phyloP scores from a whole-genome alignment of 2,113 vertebrate genomes.

The Sigmodon hispidus region DNA sequence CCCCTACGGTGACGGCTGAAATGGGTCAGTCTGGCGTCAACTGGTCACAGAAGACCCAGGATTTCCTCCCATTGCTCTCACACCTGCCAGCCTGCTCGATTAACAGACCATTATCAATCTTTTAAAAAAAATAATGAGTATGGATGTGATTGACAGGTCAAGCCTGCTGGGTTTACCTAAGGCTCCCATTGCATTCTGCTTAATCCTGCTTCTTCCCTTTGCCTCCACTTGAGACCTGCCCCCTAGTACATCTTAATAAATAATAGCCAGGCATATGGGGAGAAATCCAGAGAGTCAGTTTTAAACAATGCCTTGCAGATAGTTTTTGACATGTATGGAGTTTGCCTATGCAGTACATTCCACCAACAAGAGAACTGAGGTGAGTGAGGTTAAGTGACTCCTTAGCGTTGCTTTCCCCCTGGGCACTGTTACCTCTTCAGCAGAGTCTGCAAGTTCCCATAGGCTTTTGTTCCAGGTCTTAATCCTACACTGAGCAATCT shows the following conservation, averaged over 20 bases:
- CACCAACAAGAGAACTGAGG: constrained; percentile 52
- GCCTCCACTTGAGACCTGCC: constrained; percentile 50
- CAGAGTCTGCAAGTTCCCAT: background rate
- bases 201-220: constrained; percentile 57
- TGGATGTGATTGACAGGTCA: constrained; percentile 73
- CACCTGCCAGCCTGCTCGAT: constrained; percentile 60
- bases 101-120: constrained; percentile 78
- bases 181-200: constrained; percentile 51
- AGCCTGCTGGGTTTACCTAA: constrained; percentile 57
- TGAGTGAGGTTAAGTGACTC: constrained; percentile 55
- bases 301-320: constrained; percentile 67
- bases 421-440: constrained; percentile 51
- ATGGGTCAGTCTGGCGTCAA: constrained; percentile 77
- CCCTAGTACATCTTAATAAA: constrained; percentile 72
- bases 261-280: constrained; percentile 60
- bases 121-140: constrained; percentile 59
- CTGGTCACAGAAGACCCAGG: constrained; percentile 60
- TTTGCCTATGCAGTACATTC: constrained; percentile 52
- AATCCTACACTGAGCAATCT: constrained; percentile 8
- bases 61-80: constrained; percentile 55
- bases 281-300: constrained; percentile 71
- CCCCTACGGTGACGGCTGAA: constrained; percentile 73
- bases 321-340: constrained; percentile 52
- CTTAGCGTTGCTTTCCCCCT: constrained; percentile 19
- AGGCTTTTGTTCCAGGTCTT: constrained; percentile 18